Percentiles rank a stretch among this genome's conserved stretches.
phyloP scores from a whole-genome alignment of 2,113 vertebrate genomes.

The Scomber japonicus region DNA sequence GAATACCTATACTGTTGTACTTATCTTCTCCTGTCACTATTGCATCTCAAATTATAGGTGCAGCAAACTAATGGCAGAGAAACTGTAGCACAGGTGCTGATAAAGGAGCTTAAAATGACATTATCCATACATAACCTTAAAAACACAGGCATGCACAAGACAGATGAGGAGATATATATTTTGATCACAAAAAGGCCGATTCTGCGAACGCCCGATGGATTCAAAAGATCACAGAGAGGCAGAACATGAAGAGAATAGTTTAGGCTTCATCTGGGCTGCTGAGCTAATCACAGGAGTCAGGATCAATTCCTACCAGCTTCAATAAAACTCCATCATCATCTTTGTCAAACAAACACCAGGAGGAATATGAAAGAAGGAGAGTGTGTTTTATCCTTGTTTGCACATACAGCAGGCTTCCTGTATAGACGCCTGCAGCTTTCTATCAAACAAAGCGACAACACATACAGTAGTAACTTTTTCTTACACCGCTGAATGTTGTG shows the following conservation, averaged over 20 bases:
- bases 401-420: neutral
- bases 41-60: slow-evolving; percentile 14
- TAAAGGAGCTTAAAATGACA: neutral
- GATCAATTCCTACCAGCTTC: slow-evolving; percentile 23
- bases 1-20: neutral
- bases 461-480: neutral
- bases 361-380: neutral
- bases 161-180: neutral
- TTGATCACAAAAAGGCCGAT: neutral
- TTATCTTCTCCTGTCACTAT: neutral
- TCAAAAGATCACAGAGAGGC: slow-evolving; percentile 24
- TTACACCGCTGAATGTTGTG: slow-evolving; percentile 22
- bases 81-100: slow-evolving; percentile 2
- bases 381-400: neutral
- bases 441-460: neutral
- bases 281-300: slow-evolving; percentile 16
- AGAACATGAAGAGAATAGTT: slow-evolving; percentile 30
- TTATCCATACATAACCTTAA: too few species aligned
- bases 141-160: neutral
- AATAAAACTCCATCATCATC: slow-evolving; percentile 22
- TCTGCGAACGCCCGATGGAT: neutral
- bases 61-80: neutral
- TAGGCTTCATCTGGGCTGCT: neutral
- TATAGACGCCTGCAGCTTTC: neutral
- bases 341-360: slow-evolving; percentile 15